Conservation (phyloP, 92 coral and sea anemone genomes). For the Chrysogorgia sp. region DNA sequence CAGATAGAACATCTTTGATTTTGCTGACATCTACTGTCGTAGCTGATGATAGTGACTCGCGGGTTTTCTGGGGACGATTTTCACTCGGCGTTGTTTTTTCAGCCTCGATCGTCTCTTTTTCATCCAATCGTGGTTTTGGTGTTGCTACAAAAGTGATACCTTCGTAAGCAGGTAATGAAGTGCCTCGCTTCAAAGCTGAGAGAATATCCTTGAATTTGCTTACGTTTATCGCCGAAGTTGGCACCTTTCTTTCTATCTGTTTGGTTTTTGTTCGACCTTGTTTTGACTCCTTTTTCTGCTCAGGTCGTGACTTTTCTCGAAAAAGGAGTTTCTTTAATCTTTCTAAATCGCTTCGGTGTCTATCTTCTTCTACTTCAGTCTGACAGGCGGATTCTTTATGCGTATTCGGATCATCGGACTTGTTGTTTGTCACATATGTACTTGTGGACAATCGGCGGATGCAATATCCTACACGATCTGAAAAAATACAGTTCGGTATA, state of each 20-base stretch:
- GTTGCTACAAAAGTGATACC: background rate
- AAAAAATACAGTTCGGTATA: background rate
- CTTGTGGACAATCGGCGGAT: background rate
- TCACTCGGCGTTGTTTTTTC: background rate
- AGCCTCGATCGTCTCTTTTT: background rate
- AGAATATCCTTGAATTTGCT: background rate
- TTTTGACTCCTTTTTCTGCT: background rate
- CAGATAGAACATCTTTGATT: slow-evolving; percentile 27
- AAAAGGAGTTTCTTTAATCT: slow-evolving; percentile 20
- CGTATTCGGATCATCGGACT: background rate
- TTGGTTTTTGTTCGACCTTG: slow-evolving; percentile 1
- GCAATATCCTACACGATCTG: background rate
- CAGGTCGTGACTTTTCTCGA: slow-evolving; percentile 4
- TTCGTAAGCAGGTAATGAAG: background rate
- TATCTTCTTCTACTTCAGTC: background rate
- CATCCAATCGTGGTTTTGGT: background rate
- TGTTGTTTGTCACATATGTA: background rate
- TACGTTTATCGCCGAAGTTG: background rate
- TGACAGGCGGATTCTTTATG: background rate
- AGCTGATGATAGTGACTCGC: no score
- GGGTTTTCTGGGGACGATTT: background rate
- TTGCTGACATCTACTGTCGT: slow-evolving; percentile 30
- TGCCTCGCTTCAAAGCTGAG: background rate
- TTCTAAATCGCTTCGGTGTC: slow-evolving; percentile 30
- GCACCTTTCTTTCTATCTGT: background rate